Conservation (phyloP, 1,140 invertebrate genomes). For the Pristionchus pacificus region DNA sequence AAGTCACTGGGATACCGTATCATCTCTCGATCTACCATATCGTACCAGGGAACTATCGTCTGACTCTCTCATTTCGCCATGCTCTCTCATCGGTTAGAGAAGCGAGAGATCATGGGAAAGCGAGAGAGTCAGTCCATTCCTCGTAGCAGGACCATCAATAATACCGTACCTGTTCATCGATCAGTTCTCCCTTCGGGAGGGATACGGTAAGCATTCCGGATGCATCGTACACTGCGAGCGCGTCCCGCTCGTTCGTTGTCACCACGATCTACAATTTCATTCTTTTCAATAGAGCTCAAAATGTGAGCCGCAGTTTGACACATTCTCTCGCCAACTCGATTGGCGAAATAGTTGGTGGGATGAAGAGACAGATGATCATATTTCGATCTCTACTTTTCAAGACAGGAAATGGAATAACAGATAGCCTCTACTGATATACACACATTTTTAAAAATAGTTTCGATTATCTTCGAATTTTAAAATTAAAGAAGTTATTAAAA, state of each 20-base stretch:
- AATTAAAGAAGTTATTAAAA: too few species aligned
- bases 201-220: conserved; percentile 48
- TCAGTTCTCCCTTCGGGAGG: conserved; percentile 44
- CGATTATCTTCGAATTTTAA: conserved; percentile 6
- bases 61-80: too few species aligned
- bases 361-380: conserved; percentile 12
- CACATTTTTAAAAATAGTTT: too few species aligned
- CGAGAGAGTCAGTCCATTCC: too few species aligned
- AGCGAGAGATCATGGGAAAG: too few species aligned
- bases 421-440: too few species aligned
- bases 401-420: too few species aligned
- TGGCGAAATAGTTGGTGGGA: background rate
- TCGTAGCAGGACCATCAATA: too few species aligned
- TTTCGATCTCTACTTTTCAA: conserved; percentile 49
- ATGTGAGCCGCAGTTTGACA: background rate
- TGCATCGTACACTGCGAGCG: conserved; percentile 47
- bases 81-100: too few species aligned
- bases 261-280: conserved; percentile 40
- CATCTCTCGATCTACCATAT: too few species aligned
- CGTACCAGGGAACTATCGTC: too few species aligned
- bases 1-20: too few species aligned
- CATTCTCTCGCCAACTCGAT: background rate
- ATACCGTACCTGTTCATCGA: conserved; percentile 37
- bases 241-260: conserved; percentile 54
- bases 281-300: background rate